Conservation (phyloP, 2,113 vertebrate genomes). For the Lagenorhynchus albirostris region DNA sequence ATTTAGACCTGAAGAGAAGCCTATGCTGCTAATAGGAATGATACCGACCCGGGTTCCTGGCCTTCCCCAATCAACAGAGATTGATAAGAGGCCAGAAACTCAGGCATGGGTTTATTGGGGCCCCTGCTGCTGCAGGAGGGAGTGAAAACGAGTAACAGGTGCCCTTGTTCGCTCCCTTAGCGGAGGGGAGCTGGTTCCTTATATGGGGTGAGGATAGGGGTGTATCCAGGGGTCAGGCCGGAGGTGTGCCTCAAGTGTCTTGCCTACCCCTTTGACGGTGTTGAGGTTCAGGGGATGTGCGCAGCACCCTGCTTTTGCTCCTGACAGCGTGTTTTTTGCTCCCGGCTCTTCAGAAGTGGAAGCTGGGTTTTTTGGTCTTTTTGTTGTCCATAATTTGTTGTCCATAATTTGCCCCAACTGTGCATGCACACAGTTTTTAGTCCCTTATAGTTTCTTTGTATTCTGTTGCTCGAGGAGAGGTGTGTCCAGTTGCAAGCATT, state of each 20-base stretch:
- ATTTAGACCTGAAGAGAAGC: neutral
- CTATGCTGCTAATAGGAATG: conserved; percentile 5
- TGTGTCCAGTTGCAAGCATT: neutral
- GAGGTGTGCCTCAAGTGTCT: neutral
- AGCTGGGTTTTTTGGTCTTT: neutral
- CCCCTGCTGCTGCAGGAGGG: neutral
- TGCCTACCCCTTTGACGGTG: neutral
- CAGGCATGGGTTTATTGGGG: neutral
- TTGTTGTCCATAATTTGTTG: neutral
- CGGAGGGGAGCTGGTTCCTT: neutral
- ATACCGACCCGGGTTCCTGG: neutral
- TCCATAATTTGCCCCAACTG: neutral
- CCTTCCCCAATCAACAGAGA: neutral
- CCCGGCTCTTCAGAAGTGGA: neutral
- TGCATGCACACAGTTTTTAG: neutral
- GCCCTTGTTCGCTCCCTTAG: neutral
- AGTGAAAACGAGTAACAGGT: neutral
- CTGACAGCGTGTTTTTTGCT: neutral
- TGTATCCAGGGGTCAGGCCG: neutral
- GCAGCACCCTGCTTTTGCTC: neutral
- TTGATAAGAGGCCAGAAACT: neutral
- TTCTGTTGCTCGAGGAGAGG: neutral
- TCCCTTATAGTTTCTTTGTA: neutral
- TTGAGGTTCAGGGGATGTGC: neutral
- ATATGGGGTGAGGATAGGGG: neutral